Base-by-base conservation (phyloP, 2,888 invertebrate species). In the Xestia rhomboidea region DNA sequence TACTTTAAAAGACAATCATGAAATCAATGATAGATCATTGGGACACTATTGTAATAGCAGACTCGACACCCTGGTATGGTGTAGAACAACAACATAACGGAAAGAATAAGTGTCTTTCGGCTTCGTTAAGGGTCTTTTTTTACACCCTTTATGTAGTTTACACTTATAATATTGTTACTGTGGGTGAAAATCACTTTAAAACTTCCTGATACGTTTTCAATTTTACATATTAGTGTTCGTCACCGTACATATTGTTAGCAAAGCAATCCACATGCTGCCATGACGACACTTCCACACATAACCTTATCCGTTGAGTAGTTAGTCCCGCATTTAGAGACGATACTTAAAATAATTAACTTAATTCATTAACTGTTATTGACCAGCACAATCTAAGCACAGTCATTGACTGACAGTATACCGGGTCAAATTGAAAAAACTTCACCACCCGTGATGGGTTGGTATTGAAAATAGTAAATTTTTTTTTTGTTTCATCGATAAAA, bases 201-300 rank as follows among this genome's bases (percentile, higher is more conserved):
- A 34, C 30, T 34, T 62, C 0, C 3, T 34, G 15, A 34, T 18
- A 18, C 18, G 7, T 4, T 60, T 30, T 7, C 7, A 2, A 34
- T 34, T 4, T 34, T 34, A 63, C 18, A 38, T 38, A 13, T 15
- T 10, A 41, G 4, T 41, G 41, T 6, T 18, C 41, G 18, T 4
- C 3, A 49, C 13, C 51, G 15, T 57, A 82, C 18, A 34, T 44
- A 68, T 49, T 38, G 76, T 85, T 85, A 81, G 76, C 13, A 41
- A 85, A 82, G 82, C 85, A 11, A 67, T 49, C 30, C 46, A 60
- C 75, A 81, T 60, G 70, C 62, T 64, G 68, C n/a, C 63, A 68
- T 62, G 62, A 67, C 54, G 54, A 69, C 68, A 66, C n/a, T 44
- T 30, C 11, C 69, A 71, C 78, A 57, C 34, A 77, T 70, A 30